phyloP scores from a whole-genome alignment of 2,797 vertebrate genomes.

The Lophius americanus region DNA sequence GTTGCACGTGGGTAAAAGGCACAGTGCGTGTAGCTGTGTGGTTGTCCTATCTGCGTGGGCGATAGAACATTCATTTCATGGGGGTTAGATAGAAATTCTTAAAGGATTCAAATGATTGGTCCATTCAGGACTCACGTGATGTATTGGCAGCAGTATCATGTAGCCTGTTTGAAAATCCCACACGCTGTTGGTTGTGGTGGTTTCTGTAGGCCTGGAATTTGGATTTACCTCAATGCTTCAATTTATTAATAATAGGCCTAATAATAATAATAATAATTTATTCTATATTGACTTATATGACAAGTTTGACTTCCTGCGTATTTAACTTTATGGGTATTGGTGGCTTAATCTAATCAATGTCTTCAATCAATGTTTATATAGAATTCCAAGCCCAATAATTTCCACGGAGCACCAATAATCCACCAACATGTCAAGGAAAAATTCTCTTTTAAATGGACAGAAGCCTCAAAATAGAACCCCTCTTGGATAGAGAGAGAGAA shows the following conservation, averaged over 20 bases:
- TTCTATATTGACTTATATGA: constrained; percentile 10
- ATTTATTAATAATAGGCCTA: neutral
- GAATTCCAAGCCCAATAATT: no score
- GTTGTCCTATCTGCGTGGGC: constrained; percentile 68
- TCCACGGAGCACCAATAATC: no score
- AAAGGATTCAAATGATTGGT: constrained; percentile 73
- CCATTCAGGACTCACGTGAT: constrained; percentile 71
- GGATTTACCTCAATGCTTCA: neutral
- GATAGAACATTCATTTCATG: constrained; percentile 61
- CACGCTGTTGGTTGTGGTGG: constrained; percentile 37
- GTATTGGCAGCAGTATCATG: constrained; percentile 56
- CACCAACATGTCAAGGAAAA: no score
- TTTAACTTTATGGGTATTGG: constrained; percentile 24
- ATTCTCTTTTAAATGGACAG: no score
- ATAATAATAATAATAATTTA: constrained; percentile 15
- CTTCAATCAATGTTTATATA: no score
- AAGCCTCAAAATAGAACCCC: no score
- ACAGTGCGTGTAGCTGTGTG: constrained; percentile 29
- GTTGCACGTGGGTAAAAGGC: constrained; percentile 5
- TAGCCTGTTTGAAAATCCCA: constrained; percentile 51
- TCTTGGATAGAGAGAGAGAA: no score
- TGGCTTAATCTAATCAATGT: no score
- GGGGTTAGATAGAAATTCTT: constrained; percentile 76
- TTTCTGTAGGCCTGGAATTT: constrained; percentile 34
- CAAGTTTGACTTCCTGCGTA: neutral